Conservation (phyloP, 53 echinoderm and acorn worm species). For the Crossaster papposus region DNA sequence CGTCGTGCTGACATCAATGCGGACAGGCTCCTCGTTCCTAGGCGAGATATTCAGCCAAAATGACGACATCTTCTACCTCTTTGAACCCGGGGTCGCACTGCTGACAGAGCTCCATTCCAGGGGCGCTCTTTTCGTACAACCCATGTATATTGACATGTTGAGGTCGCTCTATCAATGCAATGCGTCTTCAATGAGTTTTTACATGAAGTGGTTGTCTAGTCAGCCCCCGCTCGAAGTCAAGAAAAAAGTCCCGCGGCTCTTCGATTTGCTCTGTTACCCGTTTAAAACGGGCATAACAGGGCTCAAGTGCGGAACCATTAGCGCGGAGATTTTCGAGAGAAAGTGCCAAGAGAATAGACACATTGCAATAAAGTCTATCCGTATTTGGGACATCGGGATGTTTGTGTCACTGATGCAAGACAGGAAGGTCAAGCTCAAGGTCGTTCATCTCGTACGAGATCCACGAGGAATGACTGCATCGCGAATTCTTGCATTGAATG, state of each 20-base stretch:
- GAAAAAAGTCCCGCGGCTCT: conserved; percentile 11
- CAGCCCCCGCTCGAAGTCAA: not conserved
- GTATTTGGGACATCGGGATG: conserved; percentile 75
- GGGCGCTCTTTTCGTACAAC: conserved; percentile 51
- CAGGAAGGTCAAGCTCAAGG: conserved; percentile 68
- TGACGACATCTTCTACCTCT: conserved; percentile 85
- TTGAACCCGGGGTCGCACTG: conserved; percentile 97
- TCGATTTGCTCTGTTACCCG: not conserved
- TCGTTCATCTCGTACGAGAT: conserved; percentile 89
- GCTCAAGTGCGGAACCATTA: not conserved
- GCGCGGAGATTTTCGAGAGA: not conserved
- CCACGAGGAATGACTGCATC: conserved; percentile 88
- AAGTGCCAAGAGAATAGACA: conserved; percentile 61
- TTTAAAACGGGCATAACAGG: not conserved
- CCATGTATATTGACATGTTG: conserved; percentile 68
- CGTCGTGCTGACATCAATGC: conserved; percentile 79
- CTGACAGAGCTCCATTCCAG: no score
- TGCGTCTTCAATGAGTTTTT: conserved; percentile 65
- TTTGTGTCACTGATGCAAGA: conserved; percentile 66
- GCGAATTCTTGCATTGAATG: conserved; percentile 60
- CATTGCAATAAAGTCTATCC: conserved; percentile 76
- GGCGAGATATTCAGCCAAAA: conserved; percentile 82
- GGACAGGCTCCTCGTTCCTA: conserved; percentile 90
- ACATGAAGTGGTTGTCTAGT: conserved; percentile 34
- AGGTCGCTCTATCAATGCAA: conserved; percentile 69